Conservation (phyloP, 2,888 invertebrate genomes). For the Crossocerus cetratus region DNA sequence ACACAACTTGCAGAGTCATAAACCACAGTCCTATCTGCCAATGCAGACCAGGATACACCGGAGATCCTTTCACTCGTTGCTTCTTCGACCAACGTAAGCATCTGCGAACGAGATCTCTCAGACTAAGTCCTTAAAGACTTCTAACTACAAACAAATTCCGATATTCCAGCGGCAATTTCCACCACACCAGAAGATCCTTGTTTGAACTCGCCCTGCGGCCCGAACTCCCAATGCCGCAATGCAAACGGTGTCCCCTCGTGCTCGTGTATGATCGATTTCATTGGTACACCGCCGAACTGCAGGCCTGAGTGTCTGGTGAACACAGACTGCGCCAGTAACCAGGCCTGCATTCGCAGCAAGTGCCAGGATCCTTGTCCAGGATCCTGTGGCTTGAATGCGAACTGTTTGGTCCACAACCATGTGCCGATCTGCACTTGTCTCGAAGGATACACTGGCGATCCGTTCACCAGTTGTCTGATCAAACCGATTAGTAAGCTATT, state of each 20-base stretch:
- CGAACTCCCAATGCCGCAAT: constrained; percentile 82
- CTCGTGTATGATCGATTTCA: constrained; percentile 84
- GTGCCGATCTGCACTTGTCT: constrained; percentile 84
- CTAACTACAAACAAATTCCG: not conserved
- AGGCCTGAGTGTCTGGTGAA: constrained; percentile 89
- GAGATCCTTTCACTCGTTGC: constrained; percentile 79
- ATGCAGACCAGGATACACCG: constrained; percentile 81
- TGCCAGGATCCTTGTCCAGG: constrained; percentile 88
- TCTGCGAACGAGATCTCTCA: not conserved
- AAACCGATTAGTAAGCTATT: constrained; percentile 53
- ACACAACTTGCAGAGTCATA: constrained; percentile 81
- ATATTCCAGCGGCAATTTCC: constrained; percentile 16
- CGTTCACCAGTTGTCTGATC: constrained; percentile 78
- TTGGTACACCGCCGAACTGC: constrained; percentile 82
- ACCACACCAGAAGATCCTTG: constrained; percentile 67
- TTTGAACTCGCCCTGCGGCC: constrained; percentile 81
- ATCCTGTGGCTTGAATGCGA: constrained; percentile 81
- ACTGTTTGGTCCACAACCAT: constrained; percentile 83
- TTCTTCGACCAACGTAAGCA: constrained; percentile 44
- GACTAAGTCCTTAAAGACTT: not conserved
- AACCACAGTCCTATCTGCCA: constrained; percentile 84
- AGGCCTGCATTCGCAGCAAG: constrained; percentile 86
- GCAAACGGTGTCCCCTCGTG: constrained; percentile 81
- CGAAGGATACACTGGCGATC: constrained; percentile 81
- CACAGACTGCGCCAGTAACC: constrained; percentile 86